Evolutionary conservation across 2,113 vertebrate species (phyloP).

Genomic region (Brachyhypopomus gauderio): DNA sequence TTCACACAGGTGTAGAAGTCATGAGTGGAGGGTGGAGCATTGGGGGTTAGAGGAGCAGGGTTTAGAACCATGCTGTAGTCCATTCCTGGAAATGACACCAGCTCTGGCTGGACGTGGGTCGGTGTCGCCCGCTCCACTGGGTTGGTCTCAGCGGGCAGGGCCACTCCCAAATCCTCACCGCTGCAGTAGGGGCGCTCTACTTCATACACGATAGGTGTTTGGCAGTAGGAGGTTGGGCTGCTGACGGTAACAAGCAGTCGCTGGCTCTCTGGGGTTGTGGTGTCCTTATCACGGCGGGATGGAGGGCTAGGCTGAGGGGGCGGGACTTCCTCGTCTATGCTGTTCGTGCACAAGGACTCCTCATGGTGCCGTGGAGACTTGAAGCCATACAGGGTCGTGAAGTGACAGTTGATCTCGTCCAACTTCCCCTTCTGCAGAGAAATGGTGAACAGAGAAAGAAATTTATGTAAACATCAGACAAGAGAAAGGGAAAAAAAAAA

Average conservation of each 20-base stretch:
- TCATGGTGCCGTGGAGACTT: constrained; percentile 59
- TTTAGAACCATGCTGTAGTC: constrained; percentile 63
- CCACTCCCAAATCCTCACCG: neutral
- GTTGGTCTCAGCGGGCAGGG: neutral
- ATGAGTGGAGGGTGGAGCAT: constrained; percentile 4
- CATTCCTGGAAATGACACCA: constrained; percentile 49
- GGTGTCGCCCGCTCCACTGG: constrained; percentile 31
- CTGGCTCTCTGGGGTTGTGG: neutral
- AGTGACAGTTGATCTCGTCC: constrained; percentile 73
- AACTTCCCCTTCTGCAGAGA: constrained; percentile 70
- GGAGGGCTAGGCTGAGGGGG: neutral
- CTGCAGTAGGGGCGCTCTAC: neutral
- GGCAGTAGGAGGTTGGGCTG: neutral
- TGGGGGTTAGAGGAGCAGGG: neutral
- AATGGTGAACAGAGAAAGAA: neutral
- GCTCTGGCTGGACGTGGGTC: constrained; percentile 7
- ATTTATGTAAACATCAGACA: neutral
- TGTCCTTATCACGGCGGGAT: neutral
- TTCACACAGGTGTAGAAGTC: constrained; percentile 78
- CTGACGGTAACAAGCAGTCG: neutral
- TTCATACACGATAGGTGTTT: neutral
- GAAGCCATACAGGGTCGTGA: constrained; percentile 72
- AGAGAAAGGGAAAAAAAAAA: too few species aligned
- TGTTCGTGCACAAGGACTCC: constrained; percentile 67
- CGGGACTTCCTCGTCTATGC: constrained; percentile 43